These are phyloP conservation scores for Catharus minimus DNA, from an alignment of 2,113 vertebrate species.

Conservation along the genomic window DNA sequence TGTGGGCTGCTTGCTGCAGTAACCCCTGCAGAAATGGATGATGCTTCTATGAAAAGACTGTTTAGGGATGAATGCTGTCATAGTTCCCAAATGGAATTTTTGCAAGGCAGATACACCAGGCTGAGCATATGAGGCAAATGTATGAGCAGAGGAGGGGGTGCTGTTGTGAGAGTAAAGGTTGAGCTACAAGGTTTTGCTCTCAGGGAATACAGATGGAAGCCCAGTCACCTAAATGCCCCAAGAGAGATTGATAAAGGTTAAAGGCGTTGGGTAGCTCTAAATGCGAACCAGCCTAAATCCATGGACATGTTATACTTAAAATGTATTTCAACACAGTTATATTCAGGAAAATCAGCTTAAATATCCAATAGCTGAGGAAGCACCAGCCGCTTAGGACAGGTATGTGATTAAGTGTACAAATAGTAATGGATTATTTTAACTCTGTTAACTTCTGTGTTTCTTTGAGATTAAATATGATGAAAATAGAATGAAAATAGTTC, in stretches of 20 bases:
- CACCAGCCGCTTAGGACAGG: rapidly evolving
- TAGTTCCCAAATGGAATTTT: neutral
- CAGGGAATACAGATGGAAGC: neutral
- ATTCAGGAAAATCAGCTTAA: neutral
- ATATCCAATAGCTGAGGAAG: neutral
- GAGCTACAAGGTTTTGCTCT: neutral
- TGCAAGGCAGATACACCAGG: neutral
- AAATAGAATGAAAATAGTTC: neutral
- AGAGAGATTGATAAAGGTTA: neutral
- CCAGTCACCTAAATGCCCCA: rapidly evolving
- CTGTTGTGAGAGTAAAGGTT: neutral
- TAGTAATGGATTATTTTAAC: neutral
- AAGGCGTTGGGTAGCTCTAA: neutral
- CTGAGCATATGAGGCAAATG: neutral
- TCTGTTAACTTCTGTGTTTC: neutral
- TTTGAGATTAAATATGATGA: neutral
- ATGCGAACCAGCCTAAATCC: neutral
- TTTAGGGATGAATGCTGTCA: neutral
- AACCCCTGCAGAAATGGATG: neutral
- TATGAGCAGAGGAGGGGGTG: neutral
- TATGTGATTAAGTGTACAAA: neutral
- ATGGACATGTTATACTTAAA: neutral
- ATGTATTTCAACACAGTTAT: neutral
- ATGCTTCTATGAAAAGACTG: neutral
- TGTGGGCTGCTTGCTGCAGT: neutral